Conservation (phyloP, 2,113 vertebrate genomes). For the Oreotrochilus melanogaster region DNA sequence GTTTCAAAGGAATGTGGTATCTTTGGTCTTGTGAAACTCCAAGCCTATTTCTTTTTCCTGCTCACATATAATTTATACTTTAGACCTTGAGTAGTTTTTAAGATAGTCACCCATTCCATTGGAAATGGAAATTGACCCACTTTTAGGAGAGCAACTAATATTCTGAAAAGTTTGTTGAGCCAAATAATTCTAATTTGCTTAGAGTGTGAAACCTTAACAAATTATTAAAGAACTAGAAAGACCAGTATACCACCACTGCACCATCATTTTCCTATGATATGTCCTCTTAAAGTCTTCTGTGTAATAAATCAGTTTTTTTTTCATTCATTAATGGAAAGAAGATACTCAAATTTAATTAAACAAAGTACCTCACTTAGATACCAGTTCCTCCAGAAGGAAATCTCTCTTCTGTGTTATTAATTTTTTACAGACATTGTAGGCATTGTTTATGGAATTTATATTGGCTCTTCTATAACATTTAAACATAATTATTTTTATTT, state of each 20-base stretch:
- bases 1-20: not conserved
- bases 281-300: not conserved
- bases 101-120: not conserved
- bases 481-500: slow-evolving; percentile 52
- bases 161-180: not conserved
- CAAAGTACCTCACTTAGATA: slow-evolving; percentile 59
- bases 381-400: slow-evolving; percentile 71
- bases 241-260: not conserved
- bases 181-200: not conserved
- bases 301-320: not conserved
- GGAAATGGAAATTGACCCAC: not conserved
- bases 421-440: slow-evolving; percentile 11
- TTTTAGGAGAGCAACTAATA: slow-evolving; percentile 19
- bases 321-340: slow-evolving; percentile 7
- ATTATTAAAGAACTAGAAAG: slow-evolving; percentile 28
- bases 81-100: not conserved
- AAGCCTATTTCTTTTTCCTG: not conserved
- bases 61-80: not conserved
- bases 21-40: not conserved
- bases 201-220: not conserved
- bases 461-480: slow-evolving; percentile 37
- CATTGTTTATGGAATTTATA: slow-evolving; percentile 35
- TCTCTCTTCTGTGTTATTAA: not conserved
- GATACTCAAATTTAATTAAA: slow-evolving; percentile 46
- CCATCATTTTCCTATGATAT: not conserved